These are phyloP conservation scores for Diachasmimorpha longicaudata DNA, from an alignment of 1,140 invertebrate genomes.

Conservation along the genomic window DNA sequence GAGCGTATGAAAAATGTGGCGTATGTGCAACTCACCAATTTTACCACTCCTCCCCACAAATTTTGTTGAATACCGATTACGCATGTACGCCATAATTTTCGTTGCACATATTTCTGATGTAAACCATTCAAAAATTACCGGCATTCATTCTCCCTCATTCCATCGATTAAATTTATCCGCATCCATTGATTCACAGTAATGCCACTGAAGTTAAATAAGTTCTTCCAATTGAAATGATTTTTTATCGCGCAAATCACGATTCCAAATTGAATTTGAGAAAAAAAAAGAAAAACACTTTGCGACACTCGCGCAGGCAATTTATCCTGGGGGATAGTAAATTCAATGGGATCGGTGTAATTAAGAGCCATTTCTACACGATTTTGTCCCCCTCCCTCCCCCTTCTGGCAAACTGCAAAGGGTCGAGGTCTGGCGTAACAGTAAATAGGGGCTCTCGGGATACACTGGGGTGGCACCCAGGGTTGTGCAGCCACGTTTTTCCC, in stretches of 20 bases:
- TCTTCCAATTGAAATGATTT: not conserved
- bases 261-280: conserved; percentile 8
- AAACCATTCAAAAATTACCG: too few species aligned
- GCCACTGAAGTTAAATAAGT: not conserved
- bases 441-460: conserved; percentile 44
- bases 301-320: conserved; percentile 43
- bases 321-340: conserved; percentile 47
- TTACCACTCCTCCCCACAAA: too few species aligned
- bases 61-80: too few species aligned
- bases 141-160: not conserved
- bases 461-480: conserved; percentile 16
- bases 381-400: conserved; percentile 32
- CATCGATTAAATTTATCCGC: not conserved
- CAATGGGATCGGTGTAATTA: conserved; percentile 64
- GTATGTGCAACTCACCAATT: too few species aligned
- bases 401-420: conserved; percentile 14
- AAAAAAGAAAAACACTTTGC: conserved; percentile 44
- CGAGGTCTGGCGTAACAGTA: conserved; percentile 46
- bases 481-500: conserved; percentile 7
- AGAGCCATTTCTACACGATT: conserved; percentile 63
- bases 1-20: too few species aligned
- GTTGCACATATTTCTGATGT: too few species aligned
- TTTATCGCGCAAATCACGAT: not conserved
- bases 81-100: too few species aligned
- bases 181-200: not conserved